Evolutionary conservation across 2,113 vertebrate genomes (phyloP), one percentile per base, ranked within the genome.

Genomic region (Cheilinus undulatus): DNA sequence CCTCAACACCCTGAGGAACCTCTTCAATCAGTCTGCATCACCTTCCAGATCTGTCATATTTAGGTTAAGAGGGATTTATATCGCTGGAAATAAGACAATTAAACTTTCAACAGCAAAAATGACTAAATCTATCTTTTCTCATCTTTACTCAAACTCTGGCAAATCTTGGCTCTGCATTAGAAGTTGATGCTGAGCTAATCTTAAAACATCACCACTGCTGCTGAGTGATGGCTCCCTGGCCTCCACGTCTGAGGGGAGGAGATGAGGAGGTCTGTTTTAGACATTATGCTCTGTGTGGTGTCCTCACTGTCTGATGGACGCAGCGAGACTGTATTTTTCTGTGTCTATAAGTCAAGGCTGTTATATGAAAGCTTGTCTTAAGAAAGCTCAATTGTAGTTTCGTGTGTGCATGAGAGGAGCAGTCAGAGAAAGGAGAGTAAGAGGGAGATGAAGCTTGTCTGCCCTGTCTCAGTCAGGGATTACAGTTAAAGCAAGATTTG

Each of bases 201-300:
- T 78, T 82, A 69, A 69, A 87, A 80, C 64, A 54, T 80, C 74
- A 70, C 22, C 54, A 52, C 67, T 62, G 66, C 62, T 50, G 71
- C 56, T 73, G 88, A 90, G 24, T 76, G 82, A 87, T 89, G 81
- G 63, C 49, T 88, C 76, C 57, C 70, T 73, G 78, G 71, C 64
- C 72, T 81, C 73, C 26, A 15, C 27, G 23, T 56, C 27, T n/a
- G 12, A 48, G 56, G 38, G 65, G 53, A 63, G 27, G 28, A 56
- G 57, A 50, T 59, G 54, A 71, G 54, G 59, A 54, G 63, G 50
- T 85, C 90, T 90, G 89, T 69, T 91, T 80, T 78, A 82, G 70
- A 82, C 86, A 86, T 91, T 77, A 82, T 62, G 68, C 61, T 36
- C 48, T 62, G 2, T 68, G 17, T 69, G 22, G 51, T 81, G 54